Conservation (phyloP, 2,888 invertebrate genomes). For the Pyrocoelia pectoralis region DNA sequence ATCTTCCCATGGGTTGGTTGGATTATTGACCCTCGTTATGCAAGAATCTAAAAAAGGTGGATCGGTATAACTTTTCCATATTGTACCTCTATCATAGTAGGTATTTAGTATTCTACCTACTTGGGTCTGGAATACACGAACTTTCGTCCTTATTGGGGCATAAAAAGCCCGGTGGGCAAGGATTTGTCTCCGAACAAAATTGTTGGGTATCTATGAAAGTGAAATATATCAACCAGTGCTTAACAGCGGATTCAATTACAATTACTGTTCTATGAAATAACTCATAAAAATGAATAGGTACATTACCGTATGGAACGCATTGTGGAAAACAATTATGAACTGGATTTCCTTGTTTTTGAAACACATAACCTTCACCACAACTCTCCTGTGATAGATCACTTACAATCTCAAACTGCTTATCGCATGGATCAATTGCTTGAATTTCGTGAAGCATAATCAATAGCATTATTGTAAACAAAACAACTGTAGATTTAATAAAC, state of each 20-base stretch:
- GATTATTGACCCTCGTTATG: slow-evolving; percentile 27
- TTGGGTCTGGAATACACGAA: slow-evolving; percentile 43
- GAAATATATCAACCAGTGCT: no score
- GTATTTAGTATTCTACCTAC: slow-evolving; percentile 34
- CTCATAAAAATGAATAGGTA: no score
- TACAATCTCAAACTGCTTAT: slow-evolving; percentile 35
- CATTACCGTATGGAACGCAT: slow-evolving; percentile 17
- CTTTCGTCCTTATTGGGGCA: slow-evolving; percentile 30
- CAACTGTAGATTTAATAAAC: no score
- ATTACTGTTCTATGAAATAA: no score
- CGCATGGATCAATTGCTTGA: slow-evolving; percentile 12
- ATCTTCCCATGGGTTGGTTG: slow-evolving; percentile 8
- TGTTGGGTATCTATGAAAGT: neutral
- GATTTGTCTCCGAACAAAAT: neutral
- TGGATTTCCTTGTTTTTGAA: slow-evolving; percentile 12
- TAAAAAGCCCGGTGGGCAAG: slow-evolving; percentile 52
- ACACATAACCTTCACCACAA: slow-evolving; percentile 30
- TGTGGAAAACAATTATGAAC: slow-evolving; percentile 32
- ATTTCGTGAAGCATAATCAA: neutral
- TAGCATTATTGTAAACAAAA: no score
- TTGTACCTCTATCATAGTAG: no score
- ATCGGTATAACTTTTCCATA: neutral
- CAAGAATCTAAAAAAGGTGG: slow-evolving; percentile 38
- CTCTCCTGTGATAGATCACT: slow-evolving; percentile 42
- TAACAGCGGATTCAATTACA: no score